Evolutionary conservation across 2,888 invertebrate genomes (phyloP).

Genomic region (Hyppa rectilinea): DNA sequence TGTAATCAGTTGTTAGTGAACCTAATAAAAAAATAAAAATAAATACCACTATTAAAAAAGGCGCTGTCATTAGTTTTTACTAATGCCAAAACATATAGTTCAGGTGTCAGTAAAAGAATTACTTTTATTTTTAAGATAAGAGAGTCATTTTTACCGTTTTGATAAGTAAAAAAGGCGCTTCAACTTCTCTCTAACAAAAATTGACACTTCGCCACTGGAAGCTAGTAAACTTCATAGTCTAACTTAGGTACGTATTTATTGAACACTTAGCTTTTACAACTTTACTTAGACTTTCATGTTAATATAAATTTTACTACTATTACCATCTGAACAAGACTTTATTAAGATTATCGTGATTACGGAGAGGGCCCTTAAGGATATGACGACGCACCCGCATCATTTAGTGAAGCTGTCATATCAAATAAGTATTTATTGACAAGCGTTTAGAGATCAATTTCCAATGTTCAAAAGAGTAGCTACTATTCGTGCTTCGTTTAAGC

Average conservation of each 20-base stretch:
- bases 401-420: constrained; percentile 12
- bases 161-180: too few relatives aligned
- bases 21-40: too few relatives aligned
- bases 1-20: too few relatives aligned
- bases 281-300: constrained; percentile 30
- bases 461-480: background rate
- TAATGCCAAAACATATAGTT: too few relatives aligned
- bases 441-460: background rate
- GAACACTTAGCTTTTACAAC: constrained; percentile 39
- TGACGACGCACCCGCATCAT: constrained; percentile 11
- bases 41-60: too few relatives aligned
- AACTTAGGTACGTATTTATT: constrained; percentile 14
- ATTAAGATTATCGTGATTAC: constrained; percentile 29
- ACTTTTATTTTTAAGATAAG: too few relatives aligned
- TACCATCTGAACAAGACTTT: constrained; percentile 26
- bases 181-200: too few relatives aligned
- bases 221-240: constrained; percentile 13
- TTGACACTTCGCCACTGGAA: too few relatives aligned
- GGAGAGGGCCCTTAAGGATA: constrained; percentile 13
- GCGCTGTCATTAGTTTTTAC: too few relatives aligned
- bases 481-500: constrained; percentile 3
- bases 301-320: constrained; percentile 35
- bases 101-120: too few relatives aligned
- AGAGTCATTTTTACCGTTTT: too few relatives aligned
- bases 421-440: constrained; percentile 7